These are phyloP conservation scores for Protodeltote pygarga DNA, from an alignment of 2,888 invertebrate species.

Conservation along the genomic window DNA sequence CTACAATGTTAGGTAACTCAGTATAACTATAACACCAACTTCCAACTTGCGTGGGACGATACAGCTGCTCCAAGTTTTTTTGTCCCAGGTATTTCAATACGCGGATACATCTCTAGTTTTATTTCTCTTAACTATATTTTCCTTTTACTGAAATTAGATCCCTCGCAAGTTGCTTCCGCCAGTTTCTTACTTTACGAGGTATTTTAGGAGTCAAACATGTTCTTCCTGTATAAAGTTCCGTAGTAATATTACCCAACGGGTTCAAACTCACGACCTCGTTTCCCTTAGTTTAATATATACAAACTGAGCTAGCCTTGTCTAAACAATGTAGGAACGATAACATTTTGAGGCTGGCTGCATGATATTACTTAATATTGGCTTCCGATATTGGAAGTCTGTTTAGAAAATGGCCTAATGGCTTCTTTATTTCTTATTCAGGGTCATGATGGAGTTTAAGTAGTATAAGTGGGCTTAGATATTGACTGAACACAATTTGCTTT, in stretches of 20 bases:
- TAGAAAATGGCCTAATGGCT: too few species aligned
- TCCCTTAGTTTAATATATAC: conserved; percentile 42
- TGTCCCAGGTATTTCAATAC: conserved; percentile 35
- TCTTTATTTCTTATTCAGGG: too few species aligned
- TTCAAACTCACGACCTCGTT: conserved; percentile 47
- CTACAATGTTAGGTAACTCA: neutral
- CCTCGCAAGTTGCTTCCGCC: conserved; percentile 33
- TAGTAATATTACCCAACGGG: conserved; percentile 54
- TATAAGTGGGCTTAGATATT: too few species aligned
- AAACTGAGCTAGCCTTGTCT: conserved; percentile 25
- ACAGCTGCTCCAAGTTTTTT: conserved; percentile 25
- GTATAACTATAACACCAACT: conserved; percentile 16
- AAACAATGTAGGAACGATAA: conserved; percentile 20
- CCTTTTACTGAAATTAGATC: conserved; percentile 48
- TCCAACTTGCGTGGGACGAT: conserved; percentile 23
- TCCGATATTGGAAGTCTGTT: neutral
- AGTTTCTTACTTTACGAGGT: conserved; percentile 47
- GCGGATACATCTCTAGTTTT: conserved; percentile 28
- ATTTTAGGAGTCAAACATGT: conserved; percentile 53
- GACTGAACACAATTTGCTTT: too few species aligned
- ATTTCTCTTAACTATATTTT: conserved; percentile 45
- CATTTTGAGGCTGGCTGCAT: neutral
- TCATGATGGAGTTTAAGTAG: too few species aligned
- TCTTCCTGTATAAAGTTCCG: conserved; percentile 44
- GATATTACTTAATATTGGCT: neutral